Evolutionary conservation across 2,797 vertebrate genomes (phyloP), one percentile per base, ranked within the genome.

Genomic region (Steatocranus sp.): DNA sequence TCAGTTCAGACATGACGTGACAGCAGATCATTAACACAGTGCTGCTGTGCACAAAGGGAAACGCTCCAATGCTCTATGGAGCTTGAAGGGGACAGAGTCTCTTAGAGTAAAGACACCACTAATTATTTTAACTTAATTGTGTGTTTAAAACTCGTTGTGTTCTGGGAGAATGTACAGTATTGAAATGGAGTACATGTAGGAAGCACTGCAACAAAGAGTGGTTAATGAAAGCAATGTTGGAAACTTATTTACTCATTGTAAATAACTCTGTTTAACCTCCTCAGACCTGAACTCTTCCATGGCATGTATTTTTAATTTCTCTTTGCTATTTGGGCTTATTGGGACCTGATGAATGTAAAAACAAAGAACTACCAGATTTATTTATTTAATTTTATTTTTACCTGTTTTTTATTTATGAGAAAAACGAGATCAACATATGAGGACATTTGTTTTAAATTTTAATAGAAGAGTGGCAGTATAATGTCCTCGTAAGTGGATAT

Each of bases 271-370:
- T 36, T 1, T 36, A 8, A 3, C 51, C 12, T 53, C 7, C 23
- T 15, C 0, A 27, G 51, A 27, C 1, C 41, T 6, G 3, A 14
- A 15, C 51, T 53, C 51, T 53, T 53, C 12, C 51, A 53, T 8
- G 12, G 23, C 12, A 53, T 30, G 51, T 12, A 54, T 54, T 54
- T 2, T 54, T 54, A 3, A 27, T 54, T 27, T 53, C 23, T 0
- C 51, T 8, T 25, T 53, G 51, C 23, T 53, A 25, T 53, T 53
- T 53, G 51, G 51, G 23, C 23, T 53, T 53, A 53, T 1, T 8
- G 51, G 51, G 51, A 53, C 51, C 0, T 0, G 23, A 53, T 25
- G 4, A 3, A 0, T 53, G 51, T 53, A 25, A 8, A 53, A 53
- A 25, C 23, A 53, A 53, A 53, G 12, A 25, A 25, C 25, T 25